A percentile compares a stretch with the other conserved stretches of the same genome.
Evolutionary conservation across 1,140 invertebrate genomes (phyloP).

Genomic region (Artemia franciscana): DNA sequence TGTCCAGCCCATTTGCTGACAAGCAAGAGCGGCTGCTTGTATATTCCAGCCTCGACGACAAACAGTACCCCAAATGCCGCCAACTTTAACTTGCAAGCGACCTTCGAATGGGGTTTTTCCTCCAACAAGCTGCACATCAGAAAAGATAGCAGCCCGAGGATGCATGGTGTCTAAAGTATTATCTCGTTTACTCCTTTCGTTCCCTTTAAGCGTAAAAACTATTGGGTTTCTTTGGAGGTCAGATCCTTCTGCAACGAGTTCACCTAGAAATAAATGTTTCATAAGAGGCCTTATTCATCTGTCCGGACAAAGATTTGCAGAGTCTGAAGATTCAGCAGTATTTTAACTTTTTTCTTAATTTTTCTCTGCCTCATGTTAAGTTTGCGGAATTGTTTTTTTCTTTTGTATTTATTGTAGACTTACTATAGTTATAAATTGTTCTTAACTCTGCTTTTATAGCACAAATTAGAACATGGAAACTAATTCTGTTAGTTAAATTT

Average conservation of each 20-base stretch:
- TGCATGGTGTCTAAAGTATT: conserved; percentile 13
- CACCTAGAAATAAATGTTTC: not conserved
- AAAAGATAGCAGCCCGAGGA: conserved; percentile 23
- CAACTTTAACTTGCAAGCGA: conserved; percentile 36
- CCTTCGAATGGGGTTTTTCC: conserved; percentile 48
- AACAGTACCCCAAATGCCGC: conserved; percentile 71
- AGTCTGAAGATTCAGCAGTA: no score
- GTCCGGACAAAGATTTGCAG: no score
- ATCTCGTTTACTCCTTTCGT: conserved; percentile 45
- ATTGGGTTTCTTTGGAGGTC: conserved; percentile 26
- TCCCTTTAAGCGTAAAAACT: conserved; percentile 25
- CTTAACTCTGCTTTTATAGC: no score
- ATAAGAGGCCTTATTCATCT: no score
- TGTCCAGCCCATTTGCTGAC: conserved; percentile 78
- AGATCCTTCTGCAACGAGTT: conserved; percentile 31
- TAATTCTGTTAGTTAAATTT: no score
- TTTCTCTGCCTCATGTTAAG: no score
- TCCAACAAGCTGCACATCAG: conserved; percentile 39
- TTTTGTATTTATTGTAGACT: no score
- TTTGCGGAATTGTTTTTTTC: no score
- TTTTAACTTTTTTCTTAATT: no score
- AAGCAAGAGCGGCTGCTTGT: conserved; percentile 71
- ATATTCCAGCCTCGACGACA: conserved; percentile 90
- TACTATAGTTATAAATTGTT: no score
- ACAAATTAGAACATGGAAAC: no score